Conservation (phyloP, 2,797 vertebrate genomes). For the Arrhamphus sclerolepis region DNA sequence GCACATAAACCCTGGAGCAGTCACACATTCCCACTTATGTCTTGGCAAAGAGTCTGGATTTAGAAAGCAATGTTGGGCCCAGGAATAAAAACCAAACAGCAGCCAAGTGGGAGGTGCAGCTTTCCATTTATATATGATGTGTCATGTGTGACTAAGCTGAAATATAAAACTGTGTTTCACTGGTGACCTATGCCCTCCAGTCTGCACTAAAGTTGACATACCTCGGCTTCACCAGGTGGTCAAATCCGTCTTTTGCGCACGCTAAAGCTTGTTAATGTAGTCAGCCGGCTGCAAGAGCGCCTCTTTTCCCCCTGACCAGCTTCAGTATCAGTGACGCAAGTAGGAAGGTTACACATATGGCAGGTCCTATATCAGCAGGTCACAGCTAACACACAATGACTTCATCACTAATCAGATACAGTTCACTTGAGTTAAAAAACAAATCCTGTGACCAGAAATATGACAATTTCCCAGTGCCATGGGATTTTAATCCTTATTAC, state of each 20-base stretch:
- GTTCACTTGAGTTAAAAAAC: neutral
- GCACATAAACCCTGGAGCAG: slow-evolving; percentile 28
- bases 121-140: slow-evolving; percentile 37
- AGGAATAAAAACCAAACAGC: slow-evolving; percentile 54
- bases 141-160: slow-evolving; percentile 55
- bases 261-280: slow-evolving; percentile 65
- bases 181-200: slow-evolving; percentile 2
- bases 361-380: slow-evolving; percentile 46
- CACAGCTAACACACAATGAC: slow-evolving; percentile 10
- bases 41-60: slow-evolving; percentile 63
- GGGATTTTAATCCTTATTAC: neutral
- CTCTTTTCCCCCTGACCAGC: slow-evolving; percentile 42
- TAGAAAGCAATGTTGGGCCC: slow-evolving; percentile 57
- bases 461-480: neutral
- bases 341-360: slow-evolving; percentile 58
- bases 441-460: neutral
- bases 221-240: slow-evolving; percentile 64
- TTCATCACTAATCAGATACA: slow-evolving; percentile 18
- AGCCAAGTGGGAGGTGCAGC: slow-evolving; percentile 42
- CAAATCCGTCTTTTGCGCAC: slow-evolving; percentile 61
- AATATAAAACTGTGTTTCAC: slow-evolving; percentile 9
- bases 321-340: slow-evolving; percentile 66
- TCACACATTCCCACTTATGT: slow-evolving; percentile 32
- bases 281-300: slow-evolving; percentile 41
- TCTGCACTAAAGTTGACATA: slow-evolving; percentile 40